Evolutionary conservation across 2,113 vertebrate genomes (phyloP).

Genomic region (Pampusana beccarii): DNA sequence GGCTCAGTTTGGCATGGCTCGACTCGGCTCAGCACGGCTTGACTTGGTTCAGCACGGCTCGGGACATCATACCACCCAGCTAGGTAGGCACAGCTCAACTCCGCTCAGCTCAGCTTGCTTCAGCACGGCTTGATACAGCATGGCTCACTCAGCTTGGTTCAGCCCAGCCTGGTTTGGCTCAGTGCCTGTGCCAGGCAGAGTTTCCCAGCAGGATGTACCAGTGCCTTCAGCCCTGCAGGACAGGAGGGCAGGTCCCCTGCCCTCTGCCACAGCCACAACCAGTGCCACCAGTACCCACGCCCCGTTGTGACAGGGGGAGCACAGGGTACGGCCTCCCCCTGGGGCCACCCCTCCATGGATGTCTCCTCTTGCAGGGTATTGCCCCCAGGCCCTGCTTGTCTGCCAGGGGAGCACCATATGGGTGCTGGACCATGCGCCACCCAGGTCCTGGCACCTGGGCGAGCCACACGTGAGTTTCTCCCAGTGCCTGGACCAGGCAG

Average conservation of each 20-base stretch:
- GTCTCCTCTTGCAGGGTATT: background rate
- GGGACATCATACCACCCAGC: background rate
- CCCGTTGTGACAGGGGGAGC: background rate
- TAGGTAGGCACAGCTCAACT: background rate
- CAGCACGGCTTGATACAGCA: background rate
- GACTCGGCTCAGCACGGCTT: too few relatives aligned
- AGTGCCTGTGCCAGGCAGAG: rapidly evolving
- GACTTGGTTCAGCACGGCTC: background rate
- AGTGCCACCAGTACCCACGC: rapidly evolving
- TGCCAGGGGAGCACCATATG: rapidly evolving
- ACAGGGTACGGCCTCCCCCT: background rate
- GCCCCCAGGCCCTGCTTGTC: background rate
- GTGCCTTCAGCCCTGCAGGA: rapidly evolving
- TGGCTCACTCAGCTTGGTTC: background rate
- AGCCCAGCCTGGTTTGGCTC: rapidly evolving
- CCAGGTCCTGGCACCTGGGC: background rate
- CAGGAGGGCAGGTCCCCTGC: background rate
- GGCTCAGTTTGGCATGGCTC: background rate
- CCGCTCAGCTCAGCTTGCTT: background rate
- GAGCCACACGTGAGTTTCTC: rapidly evolving
- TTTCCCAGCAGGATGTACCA: background rate
- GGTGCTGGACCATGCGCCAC: background rate
- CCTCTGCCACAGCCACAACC: background rate
- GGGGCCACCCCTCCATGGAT: rapidly evolving
- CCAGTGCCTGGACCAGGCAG: background rate